phyloP scores from a whole-genome alignment of 2,888 invertebrate species.

The Caenorhabditis sp. region DNA sequence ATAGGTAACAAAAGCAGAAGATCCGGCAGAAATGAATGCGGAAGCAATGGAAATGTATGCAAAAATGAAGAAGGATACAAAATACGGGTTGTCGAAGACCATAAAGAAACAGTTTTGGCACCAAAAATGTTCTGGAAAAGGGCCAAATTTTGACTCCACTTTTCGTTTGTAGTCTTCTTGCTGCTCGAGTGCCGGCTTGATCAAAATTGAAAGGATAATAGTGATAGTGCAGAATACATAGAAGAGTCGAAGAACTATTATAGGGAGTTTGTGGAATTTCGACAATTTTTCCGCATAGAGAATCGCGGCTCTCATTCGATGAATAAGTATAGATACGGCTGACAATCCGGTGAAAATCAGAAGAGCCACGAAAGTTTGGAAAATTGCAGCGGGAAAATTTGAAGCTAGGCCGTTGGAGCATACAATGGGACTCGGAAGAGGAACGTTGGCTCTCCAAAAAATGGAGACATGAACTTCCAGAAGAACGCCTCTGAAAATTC shows the following conservation, averaged over 20 bases:
- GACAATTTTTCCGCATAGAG: not conserved
- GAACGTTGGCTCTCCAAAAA: conserved; percentile 11
- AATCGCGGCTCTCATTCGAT: conserved; percentile 11
- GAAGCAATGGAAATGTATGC: not conserved
- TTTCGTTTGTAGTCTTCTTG: conserved; percentile 5
- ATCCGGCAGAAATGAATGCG: not conserved
- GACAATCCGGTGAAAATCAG: conserved; percentile 1
- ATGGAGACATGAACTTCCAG: conserved; percentile 11
- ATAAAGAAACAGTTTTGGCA: conserved; percentile 8
- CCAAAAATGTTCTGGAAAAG: conserved; percentile 20
- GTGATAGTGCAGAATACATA: not conserved
- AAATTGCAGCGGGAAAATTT: not conserved
- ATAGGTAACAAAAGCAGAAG: conserved; percentile 15
- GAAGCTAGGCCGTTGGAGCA: not conserved
- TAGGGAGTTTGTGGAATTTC: not conserved
- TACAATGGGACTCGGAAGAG: not conserved
- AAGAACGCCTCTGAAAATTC: conserved; percentile 4
- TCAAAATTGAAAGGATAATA: not conserved
- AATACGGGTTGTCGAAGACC: not conserved
- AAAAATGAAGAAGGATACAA: conserved; percentile 1
- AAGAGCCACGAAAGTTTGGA: not conserved
- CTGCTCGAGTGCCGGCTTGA: not conserved
- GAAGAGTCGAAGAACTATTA: not conserved
- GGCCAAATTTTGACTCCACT: conserved; percentile 3
- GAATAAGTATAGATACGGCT: conserved; percentile 1